These are phyloP conservation scores for Chloroceryle amazona DNA, from an alignment of 2,797 vertebrate genomes.

Conservation along the genomic window DNA sequence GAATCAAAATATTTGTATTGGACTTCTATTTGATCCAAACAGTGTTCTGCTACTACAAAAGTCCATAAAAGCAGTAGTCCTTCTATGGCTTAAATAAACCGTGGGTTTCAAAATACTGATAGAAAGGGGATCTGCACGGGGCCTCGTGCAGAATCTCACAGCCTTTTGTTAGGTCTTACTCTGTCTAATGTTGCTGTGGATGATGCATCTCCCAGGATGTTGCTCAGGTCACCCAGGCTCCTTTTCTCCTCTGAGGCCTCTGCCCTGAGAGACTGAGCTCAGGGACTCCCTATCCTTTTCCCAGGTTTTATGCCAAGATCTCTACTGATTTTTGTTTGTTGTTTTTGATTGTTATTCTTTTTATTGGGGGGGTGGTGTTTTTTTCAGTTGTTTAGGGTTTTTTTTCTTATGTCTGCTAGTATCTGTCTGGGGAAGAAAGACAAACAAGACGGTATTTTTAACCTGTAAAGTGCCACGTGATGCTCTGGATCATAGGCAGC, in stretches of 20 bases:
- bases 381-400: too few species aligned
- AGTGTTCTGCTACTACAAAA: not conserved
- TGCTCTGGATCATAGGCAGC: not conserved
- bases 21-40: not conserved
- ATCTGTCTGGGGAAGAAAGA: too few species aligned
- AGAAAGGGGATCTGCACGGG: not conserved
- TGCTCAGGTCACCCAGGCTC: too few species aligned
- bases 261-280: not conserved
- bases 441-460: not conserved
- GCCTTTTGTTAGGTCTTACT: not conserved
- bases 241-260: not conserved
- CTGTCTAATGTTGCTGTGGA: not conserved
- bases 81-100: not conserved
- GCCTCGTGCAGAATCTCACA: fast-evolving
- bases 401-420: not conserved
- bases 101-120: not conserved
- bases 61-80: not conserved
- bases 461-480: not conserved
- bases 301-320: not conserved
- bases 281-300: not conserved
- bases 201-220: fast-evolving
- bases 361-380: too few species aligned
- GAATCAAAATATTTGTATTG: not conserved
- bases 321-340: not conserved
- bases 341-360: too few species aligned